These are phyloP conservation scores for Catharus minimus DNA, from an alignment of 2,113 vertebrate species.

Conservation along the genomic window DNA sequence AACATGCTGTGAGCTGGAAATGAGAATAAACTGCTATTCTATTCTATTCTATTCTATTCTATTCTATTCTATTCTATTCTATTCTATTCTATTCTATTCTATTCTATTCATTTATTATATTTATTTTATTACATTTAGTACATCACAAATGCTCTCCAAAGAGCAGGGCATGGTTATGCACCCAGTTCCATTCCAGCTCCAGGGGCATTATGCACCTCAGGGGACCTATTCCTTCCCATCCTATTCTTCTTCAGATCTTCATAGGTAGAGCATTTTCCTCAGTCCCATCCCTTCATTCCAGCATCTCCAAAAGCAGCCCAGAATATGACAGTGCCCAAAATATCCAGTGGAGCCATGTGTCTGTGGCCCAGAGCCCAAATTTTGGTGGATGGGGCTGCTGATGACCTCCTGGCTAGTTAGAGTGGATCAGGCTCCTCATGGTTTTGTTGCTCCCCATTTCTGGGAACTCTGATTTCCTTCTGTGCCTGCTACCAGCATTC, in stretches of 20 bases:
- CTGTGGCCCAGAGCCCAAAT: not conserved
- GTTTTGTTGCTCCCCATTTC: not conserved
- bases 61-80: too few relatives aligned
- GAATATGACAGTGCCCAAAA: not conserved
- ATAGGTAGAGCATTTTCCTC: not conserved
- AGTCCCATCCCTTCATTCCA: not conserved
- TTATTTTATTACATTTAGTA: not conserved
- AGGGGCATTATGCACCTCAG: not conserved
- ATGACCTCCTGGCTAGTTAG: rapidly evolving
- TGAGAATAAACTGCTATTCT: too few relatives aligned
- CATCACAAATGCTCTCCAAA: not conserved
- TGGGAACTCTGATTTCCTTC: not conserved
- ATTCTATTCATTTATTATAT: too few relatives aligned
- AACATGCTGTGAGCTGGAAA: not conserved
- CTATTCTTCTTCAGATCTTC: not conserved
- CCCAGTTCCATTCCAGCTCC: not conserved
- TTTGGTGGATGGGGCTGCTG: not conserved
- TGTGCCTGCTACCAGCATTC: not conserved
- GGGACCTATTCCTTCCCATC: not conserved
- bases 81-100: too few relatives aligned
- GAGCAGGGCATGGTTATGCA: not conserved
- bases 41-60: too few relatives aligned
- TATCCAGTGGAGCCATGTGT: not conserved
- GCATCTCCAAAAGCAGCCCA: not conserved
- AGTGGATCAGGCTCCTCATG: not conserved